Conservation (phyloP, 1,140 invertebrate species). For the Pentalonia nigronervosa region DNA sequence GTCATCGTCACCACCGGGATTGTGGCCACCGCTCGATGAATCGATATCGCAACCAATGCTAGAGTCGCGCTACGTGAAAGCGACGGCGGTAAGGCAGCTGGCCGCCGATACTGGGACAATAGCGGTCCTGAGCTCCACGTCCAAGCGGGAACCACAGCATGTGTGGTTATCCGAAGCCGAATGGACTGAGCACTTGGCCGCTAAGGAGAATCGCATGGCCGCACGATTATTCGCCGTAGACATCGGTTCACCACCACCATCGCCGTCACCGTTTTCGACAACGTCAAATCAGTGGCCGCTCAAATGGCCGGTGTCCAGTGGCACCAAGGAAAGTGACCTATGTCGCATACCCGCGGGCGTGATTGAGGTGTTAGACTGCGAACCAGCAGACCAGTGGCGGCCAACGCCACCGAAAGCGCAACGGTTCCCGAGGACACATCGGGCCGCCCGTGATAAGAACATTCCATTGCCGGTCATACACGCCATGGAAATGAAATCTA, state of each 20-base stretch:
- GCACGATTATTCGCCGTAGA: neutral
- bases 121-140: slow-evolving; percentile 61
- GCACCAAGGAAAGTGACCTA: neutral
- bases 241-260: too few relatives aligned
- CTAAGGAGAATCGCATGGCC: too few relatives aligned
- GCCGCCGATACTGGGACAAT: slow-evolving; percentile 61
- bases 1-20: neutral
- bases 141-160: neutral
- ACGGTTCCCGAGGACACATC: neutral
- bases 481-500: neutral
- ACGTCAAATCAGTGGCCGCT: too few relatives aligned
- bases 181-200: too few relatives aligned
- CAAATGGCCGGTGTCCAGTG: neutral
- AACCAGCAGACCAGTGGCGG: neutral
- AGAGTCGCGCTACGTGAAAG: slow-evolving; percentile 60
- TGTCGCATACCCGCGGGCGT: neutral
- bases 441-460: too few relatives aligned
- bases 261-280: too few relatives aligned
- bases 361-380: neutral
- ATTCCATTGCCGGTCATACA: slow-evolving; percentile 8
- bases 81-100: slow-evolving; percentile 61
- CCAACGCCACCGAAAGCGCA: too few relatives aligned
- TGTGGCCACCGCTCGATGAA: neutral
- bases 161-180: too few relatives aligned
- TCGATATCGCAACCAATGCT: neutral